phyloP scores from a whole-genome alignment of 2,797 vertebrate species.

The Poecilia picta region DNA sequence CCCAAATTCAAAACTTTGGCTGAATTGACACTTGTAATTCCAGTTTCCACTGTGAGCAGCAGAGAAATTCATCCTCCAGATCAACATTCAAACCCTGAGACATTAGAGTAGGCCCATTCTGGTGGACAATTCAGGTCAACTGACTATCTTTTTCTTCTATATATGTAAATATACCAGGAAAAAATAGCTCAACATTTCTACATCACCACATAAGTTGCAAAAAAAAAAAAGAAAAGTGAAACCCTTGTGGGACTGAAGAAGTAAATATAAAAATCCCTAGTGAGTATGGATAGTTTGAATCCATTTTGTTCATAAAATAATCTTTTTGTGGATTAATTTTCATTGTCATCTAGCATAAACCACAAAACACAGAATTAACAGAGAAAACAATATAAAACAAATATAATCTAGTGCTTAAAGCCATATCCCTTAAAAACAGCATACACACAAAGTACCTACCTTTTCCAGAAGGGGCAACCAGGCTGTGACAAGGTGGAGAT shows the following conservation, averaged over 20 bases:
- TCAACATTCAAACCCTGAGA: not conserved
- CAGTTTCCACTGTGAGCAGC: not conserved
- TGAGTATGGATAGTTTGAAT: not conserved
- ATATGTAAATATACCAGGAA: not conserved
- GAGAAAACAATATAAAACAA: not conserved
- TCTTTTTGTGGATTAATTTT: not conserved
- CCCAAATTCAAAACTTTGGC: not conserved
- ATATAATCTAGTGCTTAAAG: not conserved
- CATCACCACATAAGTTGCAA: no score
- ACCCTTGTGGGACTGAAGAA: no score
- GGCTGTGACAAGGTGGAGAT: conserved; percentile 93
- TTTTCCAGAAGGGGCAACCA: conserved; percentile 96
- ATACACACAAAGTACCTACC: conserved; percentile 72
- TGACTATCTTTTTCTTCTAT: not conserved
- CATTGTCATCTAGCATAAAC: not conserved
- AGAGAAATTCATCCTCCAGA: not conserved
- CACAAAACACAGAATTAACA: conserved; percentile 1
- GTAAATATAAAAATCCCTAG: no score
- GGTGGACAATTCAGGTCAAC: not conserved
- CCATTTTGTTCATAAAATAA: not conserved
- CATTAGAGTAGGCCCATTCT: not conserved
- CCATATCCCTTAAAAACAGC: conserved; percentile 4
- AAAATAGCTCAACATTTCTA: no score
- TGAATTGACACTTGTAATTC: not conserved
- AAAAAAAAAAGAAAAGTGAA: no score